Evolutionary conservation across 2,888 invertebrate species (phyloP), one percentile per base, ranked within the genome.

Genomic region (Caenorhabditis uteleia): DNA sequence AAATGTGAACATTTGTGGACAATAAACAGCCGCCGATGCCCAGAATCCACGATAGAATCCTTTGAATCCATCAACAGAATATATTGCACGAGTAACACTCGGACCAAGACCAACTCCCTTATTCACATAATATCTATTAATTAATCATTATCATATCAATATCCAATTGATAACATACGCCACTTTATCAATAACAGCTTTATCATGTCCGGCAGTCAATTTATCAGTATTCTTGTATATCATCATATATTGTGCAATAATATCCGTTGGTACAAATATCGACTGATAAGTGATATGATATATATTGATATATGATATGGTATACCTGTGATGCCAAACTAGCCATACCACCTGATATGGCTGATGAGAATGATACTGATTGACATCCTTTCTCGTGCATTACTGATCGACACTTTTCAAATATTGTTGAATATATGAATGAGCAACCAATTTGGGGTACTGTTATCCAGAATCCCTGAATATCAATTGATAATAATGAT

Each of bases 161-260:
- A 1, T 40, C 3, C 16, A 20, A 18, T n/a, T 23, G 21, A 20
- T 8, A 27, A 40, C 45, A 20, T 20, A 48, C 46, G 48, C 33
- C 16, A 70, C 54, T 25, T 33, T 38, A 4, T 70, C 68, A 29
- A 70, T 60, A n/a, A 70, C 70, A n/a, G 67, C 64, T 23, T 58
- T 58, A 31, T 68, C 67, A 27, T 60, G 65, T 18, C 67, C 67
- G n/a, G 61, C 51, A 12, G 62, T 61, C 27, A 76, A 55, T 26
- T 69, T 62, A n/a, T 69, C 69, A 25, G 68, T 62, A 40, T 75
- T 65, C 54, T 74, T 67, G 53, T 74, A 67, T 43, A 77, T 67
- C 77, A 77, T 77, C 77, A 77, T 77, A 59, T 75, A 69, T 39
- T 75, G 77, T 8, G 72, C 61, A 40, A 75, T 65, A 31, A 77